A percentile compares a stretch with the other conserved stretches of the same genome.
Conservation (phyloP, 30 jellyfish, hydroid and myxozoan genomes). For the Clytia hemisphaerica region DNA sequence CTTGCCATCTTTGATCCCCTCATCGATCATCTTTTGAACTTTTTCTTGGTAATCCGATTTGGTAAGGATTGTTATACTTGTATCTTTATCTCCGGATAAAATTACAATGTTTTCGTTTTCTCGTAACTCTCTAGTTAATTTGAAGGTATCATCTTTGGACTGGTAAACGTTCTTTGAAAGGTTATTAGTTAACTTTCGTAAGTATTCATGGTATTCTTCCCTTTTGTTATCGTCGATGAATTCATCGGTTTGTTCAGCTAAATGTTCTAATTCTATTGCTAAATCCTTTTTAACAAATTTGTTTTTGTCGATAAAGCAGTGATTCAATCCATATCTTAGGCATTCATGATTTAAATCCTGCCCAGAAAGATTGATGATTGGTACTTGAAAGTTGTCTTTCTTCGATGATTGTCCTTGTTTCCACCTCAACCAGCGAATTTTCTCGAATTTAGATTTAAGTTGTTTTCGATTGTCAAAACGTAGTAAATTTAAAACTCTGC, state of each 20-base stretch:
- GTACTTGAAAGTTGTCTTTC: too few species aligned
- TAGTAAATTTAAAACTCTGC: too few species aligned
- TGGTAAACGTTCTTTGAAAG: slow-evolving; percentile 21
- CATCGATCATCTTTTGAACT: slow-evolving; percentile 30
- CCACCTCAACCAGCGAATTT: too few species aligned
- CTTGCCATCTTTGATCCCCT: slow-evolving; percentile 17
- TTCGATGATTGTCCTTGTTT: too few species aligned
- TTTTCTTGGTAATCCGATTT: slow-evolving; percentile 16
- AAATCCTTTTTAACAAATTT: slow-evolving; percentile 10
- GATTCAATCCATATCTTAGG: slow-evolving; percentile 23
- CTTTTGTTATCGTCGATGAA: background rate
- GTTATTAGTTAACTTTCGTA: background rate
- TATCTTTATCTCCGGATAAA: too few species aligned
- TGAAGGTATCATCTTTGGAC: slow-evolving; percentile 13
- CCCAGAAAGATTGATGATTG: background rate
- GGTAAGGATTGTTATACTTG: slow-evolving; percentile 12
- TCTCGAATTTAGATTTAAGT: too few species aligned
- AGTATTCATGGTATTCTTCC: slow-evolving; percentile 17
- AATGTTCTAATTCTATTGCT: slow-evolving; percentile 12
- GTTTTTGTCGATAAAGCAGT: slow-evolving; percentile 22
- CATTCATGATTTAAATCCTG: background rate
- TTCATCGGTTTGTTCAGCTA: slow-evolving; percentile 20
- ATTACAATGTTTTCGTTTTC: too few species aligned
- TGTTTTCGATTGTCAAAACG: too few species aligned
- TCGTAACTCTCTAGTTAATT: background rate